A percentile compares a stretch with the other conserved stretches of the same genome.
These are phyloP conservation scores for Melanaphis sacchari DNA, from an alignment of 1,140 invertebrate genomes.

Conservation along the genomic window DNA sequence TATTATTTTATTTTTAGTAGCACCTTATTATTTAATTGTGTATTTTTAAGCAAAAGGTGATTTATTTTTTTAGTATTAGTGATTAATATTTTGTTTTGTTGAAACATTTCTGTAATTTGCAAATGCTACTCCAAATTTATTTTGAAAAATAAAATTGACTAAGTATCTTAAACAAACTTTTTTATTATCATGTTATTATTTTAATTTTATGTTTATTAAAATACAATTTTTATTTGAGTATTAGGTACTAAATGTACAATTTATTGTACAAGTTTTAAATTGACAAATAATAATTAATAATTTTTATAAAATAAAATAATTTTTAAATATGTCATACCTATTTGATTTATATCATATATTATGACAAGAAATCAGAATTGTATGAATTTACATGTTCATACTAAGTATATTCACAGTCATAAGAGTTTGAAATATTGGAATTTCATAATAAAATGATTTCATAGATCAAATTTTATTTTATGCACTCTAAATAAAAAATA, in stretches of 20 bases:
- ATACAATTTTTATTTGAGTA: neutral
- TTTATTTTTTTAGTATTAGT: neutral
- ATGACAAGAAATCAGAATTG: too few relatives aligned
- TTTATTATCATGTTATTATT: neutral
- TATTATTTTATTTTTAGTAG: slow-evolving; percentile 22
- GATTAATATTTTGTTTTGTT: slow-evolving; percentile 43
- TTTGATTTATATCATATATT: neutral
- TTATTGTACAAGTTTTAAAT: neutral
- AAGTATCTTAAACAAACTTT: neutral
- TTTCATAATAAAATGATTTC: too few relatives aligned
- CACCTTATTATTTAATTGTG: slow-evolving; percentile 17
- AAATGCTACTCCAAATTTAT: slow-evolving; percentile 1
- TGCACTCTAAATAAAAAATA: too few relatives aligned
- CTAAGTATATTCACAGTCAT: too few relatives aligned
- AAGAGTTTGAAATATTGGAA: too few relatives aligned
- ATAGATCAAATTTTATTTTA: too few relatives aligned
- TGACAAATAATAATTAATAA: neutral
- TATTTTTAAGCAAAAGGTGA: neutral
- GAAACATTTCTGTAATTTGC: slow-evolving; percentile 17
- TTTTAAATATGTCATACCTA: neutral
- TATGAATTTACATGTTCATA: too few relatives aligned
- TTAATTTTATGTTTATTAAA: neutral
- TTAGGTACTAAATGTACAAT: neutral
- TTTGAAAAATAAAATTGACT: slow-evolving; percentile 2
- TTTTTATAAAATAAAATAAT: neutral